Base-by-base conservation (phyloP, 2,888 invertebrate species). In the Furcula furcula region DNA sequence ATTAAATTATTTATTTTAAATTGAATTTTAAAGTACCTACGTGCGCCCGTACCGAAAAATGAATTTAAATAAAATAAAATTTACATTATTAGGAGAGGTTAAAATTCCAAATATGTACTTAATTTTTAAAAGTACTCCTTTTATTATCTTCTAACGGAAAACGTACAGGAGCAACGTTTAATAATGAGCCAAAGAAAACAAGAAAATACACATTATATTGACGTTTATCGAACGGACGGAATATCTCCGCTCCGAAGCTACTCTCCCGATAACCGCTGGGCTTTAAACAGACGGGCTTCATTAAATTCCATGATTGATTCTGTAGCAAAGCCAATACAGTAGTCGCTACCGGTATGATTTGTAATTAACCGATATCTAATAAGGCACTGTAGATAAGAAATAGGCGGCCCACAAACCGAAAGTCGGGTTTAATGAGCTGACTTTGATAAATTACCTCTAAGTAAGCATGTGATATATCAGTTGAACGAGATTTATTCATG, bases 111-210 rank as follows among this genome's bases (percentile, higher is more conserved):
- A n/a, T n/a, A n/a, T n/a, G n/a, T n/a, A n/a, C n/a, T n/a, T n/a
- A n/a, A n/a, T n/a, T n/a, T n/a, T n/a, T n/a, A n/a, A n/a, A n/a
- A n/a, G n/a, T n/a, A n/a, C n/a, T n/a, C n/a, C n/a, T n/a, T n/a
- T n/a, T n/a, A n/a, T n/a, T n/a, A n/a, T n/a, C n/a, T n/a, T n/a
- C n/a, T n/a, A n/a, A 23, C 31, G 40, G 40, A 32, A 38, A 48
- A 58, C 75, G 76, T n/a, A 74, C 84, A 75, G 86, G 80, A 84
- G 83, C 81, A 58, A 64, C 62, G 75, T 78, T 69, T 77, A 84
- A 82, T 85, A 83, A 75, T 84, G 79, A 85, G 69, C 82, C 81
- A 85, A 84, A 80, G 21, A n/a, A n/a, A 76, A 67, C 46, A 53
- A 56, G 55, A 70, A 74, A 76, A 77, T 65, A 71, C 71, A 67